Percentiles rank a stretch among this genome's conserved stretches.
Conservation (phyloP, 2,113 vertebrate species). For the Recurvirostra avosetta region DNA sequence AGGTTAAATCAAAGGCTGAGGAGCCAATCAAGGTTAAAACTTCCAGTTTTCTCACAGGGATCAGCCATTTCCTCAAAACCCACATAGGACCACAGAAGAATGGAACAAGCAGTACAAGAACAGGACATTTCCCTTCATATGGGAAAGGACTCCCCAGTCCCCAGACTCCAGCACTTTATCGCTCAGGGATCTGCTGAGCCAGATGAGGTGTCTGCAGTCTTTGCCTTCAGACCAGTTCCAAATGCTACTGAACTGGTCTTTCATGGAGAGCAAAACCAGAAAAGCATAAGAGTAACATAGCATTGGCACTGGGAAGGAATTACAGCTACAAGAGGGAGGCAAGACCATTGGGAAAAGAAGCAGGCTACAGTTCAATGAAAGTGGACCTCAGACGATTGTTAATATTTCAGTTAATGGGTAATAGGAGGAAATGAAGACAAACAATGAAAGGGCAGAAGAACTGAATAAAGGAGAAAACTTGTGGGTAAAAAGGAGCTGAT, state of each 20-base stretch:
- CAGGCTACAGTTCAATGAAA: background rate
- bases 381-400: background rate
- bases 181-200: background rate
- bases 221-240: background rate
- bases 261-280: background rate
- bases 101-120: background rate
- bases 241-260: background rate
- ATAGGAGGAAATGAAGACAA: background rate
- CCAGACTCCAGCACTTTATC: background rate
- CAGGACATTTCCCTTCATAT: background rate
- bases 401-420: background rate
- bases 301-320: background rate
- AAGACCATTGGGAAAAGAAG: background rate
- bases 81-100: background rate
- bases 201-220: background rate
- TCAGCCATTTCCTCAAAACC: background rate
- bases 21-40: background rate
- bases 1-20: background rate
- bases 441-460: background rate
- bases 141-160: background rate
- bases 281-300: rapidly evolving
- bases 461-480: background rate
- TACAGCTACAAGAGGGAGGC: background rate
- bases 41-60: background rate
- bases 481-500: background rate